Base-by-base conservation (phyloP, 2,888 invertebrate genomes). In the Luperina nickerlii region DNA sequence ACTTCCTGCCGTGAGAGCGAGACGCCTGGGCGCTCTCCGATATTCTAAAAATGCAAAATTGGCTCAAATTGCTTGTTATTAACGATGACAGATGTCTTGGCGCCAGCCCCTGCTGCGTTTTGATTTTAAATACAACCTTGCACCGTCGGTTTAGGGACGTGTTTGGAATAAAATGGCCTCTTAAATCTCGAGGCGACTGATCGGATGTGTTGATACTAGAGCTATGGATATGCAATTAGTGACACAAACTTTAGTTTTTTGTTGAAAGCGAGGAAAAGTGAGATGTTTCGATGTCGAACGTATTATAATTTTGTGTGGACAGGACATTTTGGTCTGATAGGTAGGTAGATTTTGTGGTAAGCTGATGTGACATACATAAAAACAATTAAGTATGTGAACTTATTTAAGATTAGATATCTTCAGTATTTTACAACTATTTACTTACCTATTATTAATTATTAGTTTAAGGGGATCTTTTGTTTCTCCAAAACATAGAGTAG, bases 11-110 rank as follows among this genome's bases (percentile, higher is more conserved):
- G 91, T 90, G 92, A 93, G 94, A 94, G 93, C 83, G 95, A 94
- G 95, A 95, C 94, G 96, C 96, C 94, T 95, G 95, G 94, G 92
- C 93, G 94, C 94, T 94, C 93, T 92, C 90, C 89, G 92, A 92
- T 94, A 96, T 96, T 96, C 95, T 93, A 96, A 96, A 96, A 95
- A 96, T 96, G 95, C 96, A 93, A 95, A 96, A 96, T 96, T 96
- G 96, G 91, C 95, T 96, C 96, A 96, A 96, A 96, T 96, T 96
- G 96, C 96, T 96, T 94, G 94, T 96, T 96, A 96, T 96, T 96
- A 96, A 96, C 96, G 96, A 96, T 96, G 96, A 96, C 96, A 96
- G 96, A 96, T 96, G 96, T 95, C 94, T 94, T 96, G 94, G 96
- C 96, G 96, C 96, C 96, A 94, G 92, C 91, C 93, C 91, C 89